A percentile compares a stretch with the other conserved stretches of the same genome.
These are phyloP conservation scores for Branchipolynoe longqiensis DNA, from an alignment of 2,888 invertebrate species.

Conservation along the genomic window DNA sequence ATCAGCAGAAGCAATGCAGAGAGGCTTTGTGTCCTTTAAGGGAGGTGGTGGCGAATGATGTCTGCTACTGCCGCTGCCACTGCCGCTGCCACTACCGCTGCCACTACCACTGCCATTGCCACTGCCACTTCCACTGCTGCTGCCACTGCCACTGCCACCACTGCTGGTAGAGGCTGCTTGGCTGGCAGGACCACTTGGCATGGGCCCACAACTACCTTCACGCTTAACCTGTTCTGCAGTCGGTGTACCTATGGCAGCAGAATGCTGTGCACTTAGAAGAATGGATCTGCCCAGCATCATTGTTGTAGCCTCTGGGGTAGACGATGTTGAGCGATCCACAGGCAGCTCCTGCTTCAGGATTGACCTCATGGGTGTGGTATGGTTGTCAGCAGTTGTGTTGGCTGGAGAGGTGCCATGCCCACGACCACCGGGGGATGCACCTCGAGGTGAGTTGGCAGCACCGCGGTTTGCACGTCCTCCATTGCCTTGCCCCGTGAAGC, in stretches of 20 bases:
- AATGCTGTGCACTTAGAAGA: too few species aligned
- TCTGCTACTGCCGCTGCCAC: too few species aligned
- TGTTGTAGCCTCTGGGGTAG: background rate
- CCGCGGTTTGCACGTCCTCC: background rate
- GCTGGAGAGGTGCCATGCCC: slow-evolving; percentile 19
- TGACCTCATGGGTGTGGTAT: background rate
- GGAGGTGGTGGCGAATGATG: too few species aligned
- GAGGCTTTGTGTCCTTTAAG: background rate
- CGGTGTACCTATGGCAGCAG: background rate
- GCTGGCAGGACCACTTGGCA: too few species aligned
- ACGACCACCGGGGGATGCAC: background rate
- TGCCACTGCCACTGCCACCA: too few species aligned
- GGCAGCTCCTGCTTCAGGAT: slow-evolving; percentile 18
- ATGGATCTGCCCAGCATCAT: background rate
- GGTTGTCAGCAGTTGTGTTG: background rate
- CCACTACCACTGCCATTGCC: too few species aligned
- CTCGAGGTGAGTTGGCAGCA: background rate
- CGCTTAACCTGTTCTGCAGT: background rate
- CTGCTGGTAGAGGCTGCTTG: slow-evolving; percentile 43
- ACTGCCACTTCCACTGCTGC: too few species aligned
- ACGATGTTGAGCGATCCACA: background rate
- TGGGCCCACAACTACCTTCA: too few species aligned
- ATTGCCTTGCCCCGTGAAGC: background rate
- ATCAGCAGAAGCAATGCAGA: background rate
- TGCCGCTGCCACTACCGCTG: too few species aligned